These are phyloP conservation scores for Arrhopalites spinosus DNA, from an alignment of 2,888 invertebrate genomes.

Conservation along the genomic window DNA sequence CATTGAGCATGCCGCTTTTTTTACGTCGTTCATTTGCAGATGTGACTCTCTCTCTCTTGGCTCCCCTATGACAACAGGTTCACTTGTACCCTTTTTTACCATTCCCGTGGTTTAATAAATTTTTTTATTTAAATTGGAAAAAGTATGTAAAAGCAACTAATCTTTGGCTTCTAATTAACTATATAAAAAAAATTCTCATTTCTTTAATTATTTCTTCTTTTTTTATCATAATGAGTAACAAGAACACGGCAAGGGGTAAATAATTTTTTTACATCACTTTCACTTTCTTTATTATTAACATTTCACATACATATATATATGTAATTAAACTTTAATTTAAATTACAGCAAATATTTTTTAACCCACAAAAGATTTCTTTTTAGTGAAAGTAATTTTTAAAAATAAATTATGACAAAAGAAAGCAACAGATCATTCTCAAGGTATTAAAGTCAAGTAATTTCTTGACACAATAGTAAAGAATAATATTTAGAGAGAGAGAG, in stretches of 20 bases:
- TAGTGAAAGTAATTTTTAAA: too few species aligned
- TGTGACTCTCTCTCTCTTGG: not conserved
- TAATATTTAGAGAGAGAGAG: not conserved
- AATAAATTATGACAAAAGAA: not conserved
- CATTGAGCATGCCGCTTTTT: not conserved
- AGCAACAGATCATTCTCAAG: conserved; percentile 16
- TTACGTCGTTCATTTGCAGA: too few species aligned
- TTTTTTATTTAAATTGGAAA: not conserved
- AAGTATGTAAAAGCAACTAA: not conserved
- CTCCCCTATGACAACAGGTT: not conserved
- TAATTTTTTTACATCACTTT: too few species aligned
- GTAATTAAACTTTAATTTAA: too few species aligned
- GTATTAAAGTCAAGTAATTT: conserved; percentile 1
- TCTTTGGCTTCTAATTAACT: not conserved
- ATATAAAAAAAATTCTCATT: too few species aligned
- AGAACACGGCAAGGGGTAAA: too few species aligned
- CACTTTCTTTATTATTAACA: too few species aligned
- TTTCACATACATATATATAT: too few species aligned
- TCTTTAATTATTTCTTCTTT: too few species aligned
- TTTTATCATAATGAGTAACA: too few species aligned
- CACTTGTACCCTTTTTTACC: not conserved
- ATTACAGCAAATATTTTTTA: too few species aligned
- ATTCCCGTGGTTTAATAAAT: not conserved
- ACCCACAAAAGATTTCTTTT: too few species aligned
- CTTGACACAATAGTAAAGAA: not conserved